Evolutionary conservation across 2,113 vertebrate genomes (phyloP).

Genomic region (Colinus virginianus): DNA sequence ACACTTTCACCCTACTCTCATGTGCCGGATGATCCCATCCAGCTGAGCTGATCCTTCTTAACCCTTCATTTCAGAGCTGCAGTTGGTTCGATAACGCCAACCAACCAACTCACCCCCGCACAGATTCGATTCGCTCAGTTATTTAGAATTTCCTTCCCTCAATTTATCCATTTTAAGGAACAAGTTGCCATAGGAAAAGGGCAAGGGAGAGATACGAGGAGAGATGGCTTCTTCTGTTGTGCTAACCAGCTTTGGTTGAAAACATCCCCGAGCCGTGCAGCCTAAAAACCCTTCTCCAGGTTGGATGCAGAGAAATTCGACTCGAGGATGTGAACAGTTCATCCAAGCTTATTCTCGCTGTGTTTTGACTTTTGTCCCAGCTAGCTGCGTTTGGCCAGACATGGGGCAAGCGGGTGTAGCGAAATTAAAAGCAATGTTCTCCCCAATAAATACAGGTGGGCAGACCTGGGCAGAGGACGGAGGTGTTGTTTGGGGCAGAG

Average conservation of each 20-base stretch:
- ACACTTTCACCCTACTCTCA: neutral
- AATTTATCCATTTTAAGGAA: neutral
- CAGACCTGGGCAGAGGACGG: neutral
- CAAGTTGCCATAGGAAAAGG: neutral
- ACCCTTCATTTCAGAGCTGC: neutral
- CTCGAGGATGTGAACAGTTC: neutral
- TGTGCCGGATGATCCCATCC: neutral
- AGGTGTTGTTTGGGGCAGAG: neutral
- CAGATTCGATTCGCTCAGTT: neutral
- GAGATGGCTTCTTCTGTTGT: neutral
- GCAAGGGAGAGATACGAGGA: neutral
- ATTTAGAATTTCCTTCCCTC: neutral
- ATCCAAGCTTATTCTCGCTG: neutral
- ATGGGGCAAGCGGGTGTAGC: neutral
- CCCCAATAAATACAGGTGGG: neutral
- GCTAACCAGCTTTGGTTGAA: neutral
- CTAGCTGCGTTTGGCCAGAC: neutral
- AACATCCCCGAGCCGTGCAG: neutral
- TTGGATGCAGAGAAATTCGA: neutral
- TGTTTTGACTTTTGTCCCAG: neutral
- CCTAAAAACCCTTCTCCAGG: neutral
- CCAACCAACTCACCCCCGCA: neutral
- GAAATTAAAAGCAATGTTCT: neutral
- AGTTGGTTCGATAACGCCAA: neutral
- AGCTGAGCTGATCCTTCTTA: neutral